These are phyloP conservation scores for Malachius bipustulatus DNA, from an alignment of 2,888 invertebrate species.

Conservation along the genomic window DNA sequence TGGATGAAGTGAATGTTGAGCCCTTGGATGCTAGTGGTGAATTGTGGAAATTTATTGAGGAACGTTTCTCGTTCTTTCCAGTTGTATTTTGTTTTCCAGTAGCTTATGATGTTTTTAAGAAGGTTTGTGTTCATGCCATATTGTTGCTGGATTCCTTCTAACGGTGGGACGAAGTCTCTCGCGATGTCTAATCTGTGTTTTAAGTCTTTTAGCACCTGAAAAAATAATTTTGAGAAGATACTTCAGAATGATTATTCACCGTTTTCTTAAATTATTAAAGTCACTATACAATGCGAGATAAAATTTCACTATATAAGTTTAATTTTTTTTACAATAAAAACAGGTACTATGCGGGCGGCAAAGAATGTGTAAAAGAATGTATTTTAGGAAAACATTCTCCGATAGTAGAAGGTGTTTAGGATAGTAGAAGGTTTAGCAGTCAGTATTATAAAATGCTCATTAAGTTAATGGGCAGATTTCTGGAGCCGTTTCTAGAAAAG, in stretches of 20 bases:
- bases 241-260: background rate
- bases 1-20: conserved; percentile 56
- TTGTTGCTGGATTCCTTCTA: conserved; percentile 57
- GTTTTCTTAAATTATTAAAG: background rate
- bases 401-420: no score
- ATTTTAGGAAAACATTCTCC: no score
- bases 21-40: conserved; percentile 58
- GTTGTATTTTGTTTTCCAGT: conserved; percentile 64
- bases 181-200: conserved; percentile 42
- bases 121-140: conserved; percentile 71
- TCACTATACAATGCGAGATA: background rate
- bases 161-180: conserved; percentile 36
- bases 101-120: conserved; percentile 53
- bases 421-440: no score
- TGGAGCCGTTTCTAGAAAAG: no score
- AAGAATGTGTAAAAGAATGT: no score
- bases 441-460: no score
- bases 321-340: no score
- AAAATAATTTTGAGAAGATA: conserved; percentile 23
- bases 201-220: conserved; percentile 45
- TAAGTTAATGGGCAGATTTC: no score
- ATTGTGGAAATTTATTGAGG: conserved; percentile 57
- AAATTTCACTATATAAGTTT: no score
- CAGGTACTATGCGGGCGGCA: no score
- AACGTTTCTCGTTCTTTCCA: conserved; percentile 50